Evolutionary conservation across 2,113 vertebrate genomes (phyloP).

Genomic region (Dipodomys spectabilis): DNA sequence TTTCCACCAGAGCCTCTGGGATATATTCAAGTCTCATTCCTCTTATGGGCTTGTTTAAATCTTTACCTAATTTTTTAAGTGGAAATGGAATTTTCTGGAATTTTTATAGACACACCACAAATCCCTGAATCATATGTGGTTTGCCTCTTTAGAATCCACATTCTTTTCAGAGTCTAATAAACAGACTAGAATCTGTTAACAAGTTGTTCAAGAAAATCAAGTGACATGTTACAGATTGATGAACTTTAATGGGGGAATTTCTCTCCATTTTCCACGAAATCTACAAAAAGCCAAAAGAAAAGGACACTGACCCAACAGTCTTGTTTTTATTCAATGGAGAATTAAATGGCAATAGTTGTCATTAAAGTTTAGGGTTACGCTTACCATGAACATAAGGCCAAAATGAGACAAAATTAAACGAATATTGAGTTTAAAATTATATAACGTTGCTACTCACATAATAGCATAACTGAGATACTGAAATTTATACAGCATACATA

Average conservation of each 20-base stretch:
- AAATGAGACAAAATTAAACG: neutral
- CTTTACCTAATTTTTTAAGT: neutral
- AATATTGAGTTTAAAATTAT: slow-evolving; percentile 23
- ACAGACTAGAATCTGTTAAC: neutral
- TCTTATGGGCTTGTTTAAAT: slow-evolving; percentile 35
- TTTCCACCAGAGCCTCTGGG: neutral
- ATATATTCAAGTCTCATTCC: neutral
- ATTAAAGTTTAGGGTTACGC: neutral
- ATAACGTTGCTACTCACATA: neutral
- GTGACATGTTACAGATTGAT: neutral
- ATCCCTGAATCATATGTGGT: slow-evolving; percentile 23
- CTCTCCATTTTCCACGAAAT: neutral
- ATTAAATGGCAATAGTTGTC: no score
- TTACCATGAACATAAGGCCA: neutral
- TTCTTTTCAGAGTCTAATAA: neutral
- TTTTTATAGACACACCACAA: neutral
- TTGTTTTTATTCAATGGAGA: slow-evolving; percentile 8
- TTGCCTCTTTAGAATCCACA: neutral
- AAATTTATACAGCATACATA: neutral
- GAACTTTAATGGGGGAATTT: neutral
- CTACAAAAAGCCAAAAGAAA: neutral
- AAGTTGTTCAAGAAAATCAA: neutral
- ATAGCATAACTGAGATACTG: no score
- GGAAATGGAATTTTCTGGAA: slow-evolving; percentile 18
- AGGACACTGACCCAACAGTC: neutral